Evolutionary conservation across 2,113 vertebrate genomes (phyloP).

Genomic region (Lophochroa leadbeateri): DNA sequence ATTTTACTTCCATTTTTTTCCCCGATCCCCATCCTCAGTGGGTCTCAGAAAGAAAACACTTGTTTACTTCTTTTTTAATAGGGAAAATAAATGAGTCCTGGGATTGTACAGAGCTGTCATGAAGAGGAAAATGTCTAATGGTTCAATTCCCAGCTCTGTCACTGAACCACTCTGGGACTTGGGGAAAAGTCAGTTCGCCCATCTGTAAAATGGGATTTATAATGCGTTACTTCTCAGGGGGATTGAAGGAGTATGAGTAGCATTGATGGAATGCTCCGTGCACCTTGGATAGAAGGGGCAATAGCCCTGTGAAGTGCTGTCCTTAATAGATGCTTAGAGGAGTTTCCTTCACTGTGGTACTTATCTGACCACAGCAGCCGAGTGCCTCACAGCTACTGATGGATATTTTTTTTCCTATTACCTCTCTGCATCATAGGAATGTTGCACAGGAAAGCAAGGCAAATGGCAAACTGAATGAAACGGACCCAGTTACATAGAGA

Average conservation of each 20-base stretch:
- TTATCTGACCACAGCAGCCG: constrained; percentile 65
- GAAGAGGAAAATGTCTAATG: constrained; percentile 52
- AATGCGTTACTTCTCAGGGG: constrained; percentile 53
- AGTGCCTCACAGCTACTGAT: constrained; percentile 42
- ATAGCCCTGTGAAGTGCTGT: constrained; percentile 54
- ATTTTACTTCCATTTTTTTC: constrained; percentile 69
- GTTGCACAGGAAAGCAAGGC: background rate
- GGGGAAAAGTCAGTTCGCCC: constrained; percentile 63
- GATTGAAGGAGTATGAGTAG: constrained; percentile 38
- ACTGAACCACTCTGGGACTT: constrained; percentile 65
- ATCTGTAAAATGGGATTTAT: constrained; percentile 72
- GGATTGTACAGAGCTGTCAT: constrained; percentile 65
- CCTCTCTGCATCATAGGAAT: background rate
- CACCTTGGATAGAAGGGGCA: constrained; percentile 63
- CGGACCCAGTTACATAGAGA: background rate
- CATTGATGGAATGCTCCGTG: constrained; percentile 49
- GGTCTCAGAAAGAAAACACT: constrained; percentile 58
- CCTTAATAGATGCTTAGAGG: constrained; percentile 67
- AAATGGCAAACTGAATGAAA: background rate
- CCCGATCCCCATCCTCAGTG: constrained; percentile 33
- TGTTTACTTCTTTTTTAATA: constrained; percentile 70
- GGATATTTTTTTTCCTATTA: background rate
- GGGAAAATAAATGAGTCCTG: constrained; percentile 61
- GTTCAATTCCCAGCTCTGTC: constrained; percentile 68
- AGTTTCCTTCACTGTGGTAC: constrained; percentile 52